A percentile compares a stretch with the other conserved stretches of the same genome.
Evolutionary conservation across 1,140 invertebrate genomes (phyloP).

Genomic region (Nymphalis io): DNA sequence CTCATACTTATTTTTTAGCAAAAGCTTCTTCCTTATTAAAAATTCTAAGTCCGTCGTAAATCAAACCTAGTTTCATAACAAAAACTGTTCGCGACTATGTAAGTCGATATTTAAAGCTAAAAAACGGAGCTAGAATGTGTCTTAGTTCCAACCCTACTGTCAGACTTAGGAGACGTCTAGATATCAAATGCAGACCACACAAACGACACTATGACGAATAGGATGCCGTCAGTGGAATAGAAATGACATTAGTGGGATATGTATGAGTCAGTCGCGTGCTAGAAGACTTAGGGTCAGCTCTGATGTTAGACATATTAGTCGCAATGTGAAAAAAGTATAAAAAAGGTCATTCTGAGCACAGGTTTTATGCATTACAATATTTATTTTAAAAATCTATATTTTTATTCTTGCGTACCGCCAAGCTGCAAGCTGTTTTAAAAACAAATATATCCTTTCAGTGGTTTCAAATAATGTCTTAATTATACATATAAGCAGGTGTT

Average conservation of each 20-base stretch:
- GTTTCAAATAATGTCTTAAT: too few species aligned
- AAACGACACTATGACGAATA: conserved; percentile 4
- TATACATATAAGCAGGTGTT: too few species aligned
- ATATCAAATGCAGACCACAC: conserved; percentile 12
- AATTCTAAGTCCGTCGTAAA: too few species aligned
- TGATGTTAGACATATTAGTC: not conserved
- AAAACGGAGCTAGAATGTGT: not conserved
- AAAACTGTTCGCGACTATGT: too few species aligned
- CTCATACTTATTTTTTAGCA: too few species aligned
- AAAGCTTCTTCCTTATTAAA: too few species aligned
- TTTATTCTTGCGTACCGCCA: too few species aligned
- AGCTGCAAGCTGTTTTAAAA: too few species aligned
- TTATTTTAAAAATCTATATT: too few species aligned
- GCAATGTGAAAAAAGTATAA: not conserved
- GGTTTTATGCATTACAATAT: not conserved
- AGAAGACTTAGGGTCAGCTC: not conserved
- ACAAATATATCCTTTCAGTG: too few species aligned
- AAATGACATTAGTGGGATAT: conserved; percentile 10
- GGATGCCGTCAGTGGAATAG: conserved; percentile 1
- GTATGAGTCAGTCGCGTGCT: conserved; percentile 8
- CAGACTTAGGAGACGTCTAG: conserved; percentile 1
- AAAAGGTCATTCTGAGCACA: not conserved
- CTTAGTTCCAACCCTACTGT: not conserved
- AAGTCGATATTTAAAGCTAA: not conserved
- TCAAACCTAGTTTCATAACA: too few species aligned